Base-by-base conservation (phyloP, 2,113 vertebrate species). In the Uria lomvia region DNA sequence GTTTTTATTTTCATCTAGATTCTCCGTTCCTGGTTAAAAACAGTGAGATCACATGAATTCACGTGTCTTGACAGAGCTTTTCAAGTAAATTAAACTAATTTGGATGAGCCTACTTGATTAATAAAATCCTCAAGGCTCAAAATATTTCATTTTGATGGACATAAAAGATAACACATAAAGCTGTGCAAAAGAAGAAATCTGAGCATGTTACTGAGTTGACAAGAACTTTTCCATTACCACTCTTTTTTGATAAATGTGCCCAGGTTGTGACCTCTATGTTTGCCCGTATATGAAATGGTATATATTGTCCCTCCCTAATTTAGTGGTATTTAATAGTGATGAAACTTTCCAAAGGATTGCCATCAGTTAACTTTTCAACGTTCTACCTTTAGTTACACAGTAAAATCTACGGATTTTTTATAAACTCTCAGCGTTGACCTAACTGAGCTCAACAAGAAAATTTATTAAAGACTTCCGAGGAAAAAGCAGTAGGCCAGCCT, bases 81-180 rank as follows among this genome's bases (percentile, higher is more conserved):
- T 66, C 40, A 71, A 88, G 45, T 53, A 62, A 88, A 92, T 68
- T 21, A 80, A 92, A 65, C n/a, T 75, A 45, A 79, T 72, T 60
- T 59, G 53, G 49, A 56, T 85, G 36, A 72, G 32, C 34, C 88
- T 47, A 34, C 49, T 88, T 43, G 70, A 91, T 92, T 86, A 95
- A 84, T 45, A 77, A 77, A 88, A 74, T 80, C 45, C 83, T 86
- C 65, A 58, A 84, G 65, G 60, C n/a, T 92, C 32, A 60, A 78
- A 95, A 81, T 56, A 78, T 15, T 89, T 82, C 47, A 75, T 60
- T 94, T 65, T 86, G 83, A 85, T 75, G 36, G 84, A 78, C 72
- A 86, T 59, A 92, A 84, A 63, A 58, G 55, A 62, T 58, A 95
- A 95, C n/a, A 80, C 17, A 27, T 2, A 81, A 77, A 80, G 72